A percentile compares a stretch with the other conserved stretches of the same genome.
Conservation (phyloP, 1,140 invertebrate species). For the Drosophila ananassae region DNA sequence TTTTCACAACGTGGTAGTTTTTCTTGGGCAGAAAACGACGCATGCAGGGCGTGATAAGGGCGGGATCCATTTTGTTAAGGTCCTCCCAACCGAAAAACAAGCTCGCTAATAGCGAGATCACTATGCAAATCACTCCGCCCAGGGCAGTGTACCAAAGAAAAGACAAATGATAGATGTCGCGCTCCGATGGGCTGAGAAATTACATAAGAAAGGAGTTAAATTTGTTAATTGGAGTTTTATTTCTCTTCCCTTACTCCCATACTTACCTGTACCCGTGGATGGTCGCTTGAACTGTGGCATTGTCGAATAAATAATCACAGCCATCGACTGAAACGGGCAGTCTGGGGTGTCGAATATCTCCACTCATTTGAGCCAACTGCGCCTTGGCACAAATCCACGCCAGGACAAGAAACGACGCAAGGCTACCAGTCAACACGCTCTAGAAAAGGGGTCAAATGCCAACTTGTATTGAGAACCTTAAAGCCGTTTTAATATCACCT, state of each 20-base stretch:
- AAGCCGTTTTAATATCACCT: conserved; percentile 84
- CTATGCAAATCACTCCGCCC: conserved; percentile 54
- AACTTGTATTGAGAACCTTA: background rate
- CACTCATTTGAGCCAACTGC: conserved; percentile 88
- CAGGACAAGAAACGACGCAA: conserved; percentile 59
- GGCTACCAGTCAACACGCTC: conserved; percentile 65
- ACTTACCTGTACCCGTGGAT: conserved; percentile 65
- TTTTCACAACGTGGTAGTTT: conserved; percentile 44
- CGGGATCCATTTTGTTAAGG: conserved; percentile 62
- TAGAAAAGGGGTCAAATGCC: conserved; percentile 20
- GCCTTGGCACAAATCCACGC: conserved; percentile 84
- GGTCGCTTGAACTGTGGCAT: conserved; percentile 56
- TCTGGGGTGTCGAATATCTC: conserved; percentile 86
- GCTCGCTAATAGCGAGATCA: conserved; percentile 43
- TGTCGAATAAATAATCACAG: conserved; percentile 85
- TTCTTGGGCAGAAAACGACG: conserved; percentile 66
- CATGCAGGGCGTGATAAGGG: conserved; percentile 67
- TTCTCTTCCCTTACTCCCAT: background rate
- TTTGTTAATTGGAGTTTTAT: background rate
- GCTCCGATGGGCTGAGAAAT: conserved; percentile 59
- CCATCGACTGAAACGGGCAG: conserved; percentile 87
- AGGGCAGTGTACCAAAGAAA: conserved; percentile 72
- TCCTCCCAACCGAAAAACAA: conserved; percentile 62
- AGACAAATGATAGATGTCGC: conserved; percentile 69
- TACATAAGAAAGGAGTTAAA: background rate